Conservation (phyloP, 92 coral and sea anemone species). For the Muricea muricata region DNA sequence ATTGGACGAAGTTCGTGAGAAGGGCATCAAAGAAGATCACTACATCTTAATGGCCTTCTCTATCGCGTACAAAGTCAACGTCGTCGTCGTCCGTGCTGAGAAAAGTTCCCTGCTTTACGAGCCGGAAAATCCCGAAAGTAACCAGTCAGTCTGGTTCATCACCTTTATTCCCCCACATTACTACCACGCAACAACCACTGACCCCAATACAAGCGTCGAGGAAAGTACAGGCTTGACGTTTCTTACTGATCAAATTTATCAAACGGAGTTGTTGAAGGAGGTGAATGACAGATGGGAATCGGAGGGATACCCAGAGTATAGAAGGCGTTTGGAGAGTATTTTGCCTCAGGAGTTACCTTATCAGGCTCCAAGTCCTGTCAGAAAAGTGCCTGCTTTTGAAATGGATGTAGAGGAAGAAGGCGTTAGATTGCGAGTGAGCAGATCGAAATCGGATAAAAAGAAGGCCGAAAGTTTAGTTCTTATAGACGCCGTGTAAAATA, state of each 20-base stretch:
- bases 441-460: background rate
- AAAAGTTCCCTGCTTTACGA: slow-evolving; percentile 37
- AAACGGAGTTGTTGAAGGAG: slow-evolving; percentile 28
- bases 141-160: slow-evolving; percentile 41
- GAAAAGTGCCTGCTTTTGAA: background rate
- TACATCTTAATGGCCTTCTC: slow-evolving; percentile 42
- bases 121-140: slow-evolving; percentile 37
- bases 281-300: slow-evolving; percentile 23
- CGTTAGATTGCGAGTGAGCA: background rate
- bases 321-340: slow-evolving; percentile 11
- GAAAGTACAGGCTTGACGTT: slow-evolving; percentile 19
- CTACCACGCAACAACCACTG: slow-evolving; percentile 14
- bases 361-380: background rate
- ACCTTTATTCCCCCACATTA: slow-evolving; percentile 32
- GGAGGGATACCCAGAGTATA: slow-evolving; percentile 16
- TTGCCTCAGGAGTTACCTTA: slow-evolving; percentile 25
- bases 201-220: background rate
- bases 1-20: background rate
- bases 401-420: background rate
- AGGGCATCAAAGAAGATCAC: slow-evolving; percentile 38
- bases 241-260: slow-evolving; percentile 33
- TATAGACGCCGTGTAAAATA: background rate
- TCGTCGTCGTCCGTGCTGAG: slow-evolving; percentile 22
- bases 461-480: background rate
- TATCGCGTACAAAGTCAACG: slow-evolving; percentile 12